phyloP scores from a whole-genome alignment of 2,888 invertebrate genomes.

The Ophion slaviceki region DNA sequence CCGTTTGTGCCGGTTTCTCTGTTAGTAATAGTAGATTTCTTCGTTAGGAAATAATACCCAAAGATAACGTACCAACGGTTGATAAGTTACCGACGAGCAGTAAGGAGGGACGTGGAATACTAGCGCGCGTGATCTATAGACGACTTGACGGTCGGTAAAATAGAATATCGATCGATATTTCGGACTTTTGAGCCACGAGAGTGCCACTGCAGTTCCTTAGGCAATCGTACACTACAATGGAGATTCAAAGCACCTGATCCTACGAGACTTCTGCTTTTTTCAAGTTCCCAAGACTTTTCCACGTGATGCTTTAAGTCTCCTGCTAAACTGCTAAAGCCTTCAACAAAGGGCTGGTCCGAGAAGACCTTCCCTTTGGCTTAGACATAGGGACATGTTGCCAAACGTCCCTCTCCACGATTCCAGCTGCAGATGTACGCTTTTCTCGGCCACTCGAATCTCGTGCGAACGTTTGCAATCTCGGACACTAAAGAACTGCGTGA shows the following conservation, averaged over 20 bases:
- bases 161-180: slow-evolving; percentile 18
- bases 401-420: background rate
- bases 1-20: background rate
- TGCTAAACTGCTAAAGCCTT: too few relatives aligned
- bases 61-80: background rate
- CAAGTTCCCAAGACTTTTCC: too few relatives aligned
- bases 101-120: background rate
- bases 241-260: too few relatives aligned
- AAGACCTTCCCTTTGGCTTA: too few relatives aligned
- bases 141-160: slow-evolving; percentile 23
- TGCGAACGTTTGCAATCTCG: slow-evolving; percentile 60
- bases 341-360: too few relatives aligned
- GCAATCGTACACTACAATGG: too few relatives aligned
- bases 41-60: background rate
- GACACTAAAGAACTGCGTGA: slow-evolving; percentile 46
- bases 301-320: too few relatives aligned
- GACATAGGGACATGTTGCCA: too few relatives aligned
- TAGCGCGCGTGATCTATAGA: slow-evolving; percentile 7
- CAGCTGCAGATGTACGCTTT: slow-evolving; percentile 51
- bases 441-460: slow-evolving; percentile 57
- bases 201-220: background rate
- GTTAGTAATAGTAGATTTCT: background rate
- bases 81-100: slow-evolving; percentile 7
- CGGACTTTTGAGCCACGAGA: background rate
- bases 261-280: too few relatives aligned